Conservation (phyloP, 2,888 invertebrate genomes). For the Epinotia nisella region DNA sequence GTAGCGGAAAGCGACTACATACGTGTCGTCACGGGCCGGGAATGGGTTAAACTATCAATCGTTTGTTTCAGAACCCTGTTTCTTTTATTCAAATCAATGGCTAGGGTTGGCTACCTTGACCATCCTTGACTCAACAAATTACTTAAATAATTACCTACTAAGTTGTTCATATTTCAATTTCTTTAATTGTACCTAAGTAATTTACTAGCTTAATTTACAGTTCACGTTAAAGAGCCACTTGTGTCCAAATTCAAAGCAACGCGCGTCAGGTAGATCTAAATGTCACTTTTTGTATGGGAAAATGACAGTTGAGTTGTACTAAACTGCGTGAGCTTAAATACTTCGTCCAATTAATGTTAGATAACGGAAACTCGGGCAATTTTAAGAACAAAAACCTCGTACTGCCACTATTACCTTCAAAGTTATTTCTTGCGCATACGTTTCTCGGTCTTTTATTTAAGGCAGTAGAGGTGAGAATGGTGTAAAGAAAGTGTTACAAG, state of each 20-base stretch:
- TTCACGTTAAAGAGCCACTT: background rate
- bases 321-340: too few relatives aligned
- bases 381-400: conserved; percentile 1
- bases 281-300: too few relatives aligned
- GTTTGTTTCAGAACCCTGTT: background rate
- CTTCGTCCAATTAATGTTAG: conserved; percentile 11
- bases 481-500: background rate
- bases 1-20: too few relatives aligned
- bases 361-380: conserved; percentile 7
- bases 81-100: background rate
- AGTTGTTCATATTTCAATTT: background rate
- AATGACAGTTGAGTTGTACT: too few relatives aligned
- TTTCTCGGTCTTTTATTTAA: background rate
- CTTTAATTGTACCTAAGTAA: background rate
- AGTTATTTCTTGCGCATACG: background rate
- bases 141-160: too few relatives aligned
- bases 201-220: background rate
- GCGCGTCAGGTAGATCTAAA: too few relatives aligned
- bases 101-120: background rate
- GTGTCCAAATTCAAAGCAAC: too few relatives aligned
- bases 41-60: too few relatives aligned
- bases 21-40: too few relatives aligned
- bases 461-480: background rate
- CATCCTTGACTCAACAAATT: too few relatives aligned
- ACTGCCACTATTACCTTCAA: background rate